phyloP scores from a whole-genome alignment of 2,797 vertebrate species.

The Anomalospiza imberbis region DNA sequence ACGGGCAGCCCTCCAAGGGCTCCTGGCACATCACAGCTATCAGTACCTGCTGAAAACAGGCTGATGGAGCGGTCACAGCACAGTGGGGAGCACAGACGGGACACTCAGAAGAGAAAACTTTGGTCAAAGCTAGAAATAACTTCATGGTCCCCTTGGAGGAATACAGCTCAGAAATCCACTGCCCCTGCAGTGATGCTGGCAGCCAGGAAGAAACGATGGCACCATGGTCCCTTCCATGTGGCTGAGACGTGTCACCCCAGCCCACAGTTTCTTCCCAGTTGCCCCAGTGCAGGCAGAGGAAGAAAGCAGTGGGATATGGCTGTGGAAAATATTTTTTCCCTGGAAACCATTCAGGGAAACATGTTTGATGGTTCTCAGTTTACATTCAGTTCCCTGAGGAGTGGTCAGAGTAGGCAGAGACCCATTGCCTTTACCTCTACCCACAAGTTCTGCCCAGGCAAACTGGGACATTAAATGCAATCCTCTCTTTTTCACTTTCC shows the following conservation, averaged over 20 bases:
- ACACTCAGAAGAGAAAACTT: not conserved
- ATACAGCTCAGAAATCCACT: not conserved
- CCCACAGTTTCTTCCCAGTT: not conserved
- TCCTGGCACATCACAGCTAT: slow-evolving; percentile 62
- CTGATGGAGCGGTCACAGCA: not conserved
- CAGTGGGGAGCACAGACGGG: not conserved
- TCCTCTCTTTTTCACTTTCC: not conserved
- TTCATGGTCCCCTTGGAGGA: not conserved
- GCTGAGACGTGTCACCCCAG: not conserved
- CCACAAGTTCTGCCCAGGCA: not conserved
- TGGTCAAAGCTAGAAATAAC: slow-evolving; percentile 10
- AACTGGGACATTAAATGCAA: not conserved
- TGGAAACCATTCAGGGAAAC: not conserved
- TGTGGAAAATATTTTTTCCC: not conserved
- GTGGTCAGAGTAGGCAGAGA: not conserved
- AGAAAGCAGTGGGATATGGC: not conserved
- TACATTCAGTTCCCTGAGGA: not conserved
- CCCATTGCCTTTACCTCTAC: not conserved
- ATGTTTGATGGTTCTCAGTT: not conserved
- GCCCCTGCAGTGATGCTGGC: not conserved
- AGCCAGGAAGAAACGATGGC: not conserved
- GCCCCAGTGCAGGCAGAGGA: not conserved
- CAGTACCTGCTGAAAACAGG: slow-evolving; percentile 67
- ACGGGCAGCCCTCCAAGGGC: slow-evolving; percentile 49
- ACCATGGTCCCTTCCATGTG: fast-evolving